Percentiles rank a stretch among this genome's conserved stretches.
Conservation (phyloP, 2,113 vertebrate species). For the Syrmaticus mikado region DNA sequence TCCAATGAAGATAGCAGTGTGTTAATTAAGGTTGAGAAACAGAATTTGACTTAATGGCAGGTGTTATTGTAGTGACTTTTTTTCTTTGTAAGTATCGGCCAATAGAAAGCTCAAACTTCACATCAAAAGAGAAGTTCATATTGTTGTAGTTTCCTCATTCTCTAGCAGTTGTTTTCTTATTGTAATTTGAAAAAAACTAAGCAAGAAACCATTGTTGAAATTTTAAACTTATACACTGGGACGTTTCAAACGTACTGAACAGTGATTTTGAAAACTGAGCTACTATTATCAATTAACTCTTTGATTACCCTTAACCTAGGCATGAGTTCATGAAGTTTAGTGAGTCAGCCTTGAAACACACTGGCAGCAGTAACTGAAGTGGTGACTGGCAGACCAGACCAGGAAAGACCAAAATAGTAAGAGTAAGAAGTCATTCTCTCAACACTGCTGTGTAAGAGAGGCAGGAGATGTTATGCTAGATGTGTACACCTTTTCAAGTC, state of each 20-base stretch:
- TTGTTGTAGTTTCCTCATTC: neutral
- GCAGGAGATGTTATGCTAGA: neutral
- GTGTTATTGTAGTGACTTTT: neutral
- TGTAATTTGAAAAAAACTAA: neutral
- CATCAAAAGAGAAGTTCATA: accelerated
- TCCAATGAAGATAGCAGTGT: neutral
- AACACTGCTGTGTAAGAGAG: neutral
- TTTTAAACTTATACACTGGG: neutral
- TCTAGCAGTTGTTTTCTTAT: neutral
- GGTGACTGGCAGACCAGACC: neutral
- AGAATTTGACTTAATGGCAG: neutral
- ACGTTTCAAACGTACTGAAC: neutral
- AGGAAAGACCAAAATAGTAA: neutral
- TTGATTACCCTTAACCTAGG: neutral
- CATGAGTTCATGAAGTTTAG: neutral
- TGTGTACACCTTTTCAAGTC: neutral
- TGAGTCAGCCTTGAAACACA: neutral
- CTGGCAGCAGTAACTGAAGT: neutral
- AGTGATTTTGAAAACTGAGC: neutral
- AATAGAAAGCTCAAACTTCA: neutral
- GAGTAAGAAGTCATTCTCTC: neutral
- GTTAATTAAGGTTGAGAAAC: neutral
- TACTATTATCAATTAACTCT: neutral
- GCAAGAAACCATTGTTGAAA: neutral
- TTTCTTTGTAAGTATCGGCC: neutral